Evolutionary conservation across 2,888 invertebrate species (phyloP).

Genomic region (Pyrgus malvae): DNA sequence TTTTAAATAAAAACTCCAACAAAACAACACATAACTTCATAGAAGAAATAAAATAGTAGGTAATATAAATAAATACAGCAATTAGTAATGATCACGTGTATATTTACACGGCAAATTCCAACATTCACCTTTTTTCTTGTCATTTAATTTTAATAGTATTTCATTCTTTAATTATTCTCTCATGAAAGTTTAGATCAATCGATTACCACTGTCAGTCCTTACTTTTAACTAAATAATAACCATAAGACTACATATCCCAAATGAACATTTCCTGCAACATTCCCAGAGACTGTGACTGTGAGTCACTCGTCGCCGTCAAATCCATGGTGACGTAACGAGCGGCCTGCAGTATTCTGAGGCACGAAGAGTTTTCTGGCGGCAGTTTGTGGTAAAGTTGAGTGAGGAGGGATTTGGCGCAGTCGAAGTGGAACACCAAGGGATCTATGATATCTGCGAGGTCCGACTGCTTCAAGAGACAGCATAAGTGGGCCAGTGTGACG

Average conservation of each 20-base stretch:
- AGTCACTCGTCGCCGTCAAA: conserved; percentile 52
- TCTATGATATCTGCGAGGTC: conserved; percentile 82
- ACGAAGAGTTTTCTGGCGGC: conserved; percentile 69
- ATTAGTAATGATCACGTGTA: too few relatives aligned
- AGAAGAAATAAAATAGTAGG: too few relatives aligned
- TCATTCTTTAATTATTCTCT: too few relatives aligned
- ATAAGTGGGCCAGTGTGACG: conserved; percentile 87
- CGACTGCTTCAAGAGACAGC: conserved; percentile 78
- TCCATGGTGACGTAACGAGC: conserved; percentile 75
- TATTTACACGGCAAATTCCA: too few relatives aligned
- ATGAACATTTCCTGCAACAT: conserved; percentile 76
- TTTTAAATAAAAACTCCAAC: too few relatives aligned
- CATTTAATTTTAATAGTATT: too few relatives aligned
- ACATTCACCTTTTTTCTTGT: too few relatives aligned
- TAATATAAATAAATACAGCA: too few relatives aligned
- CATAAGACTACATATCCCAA: conserved; percentile 61
- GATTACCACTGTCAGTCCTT: too few relatives aligned
- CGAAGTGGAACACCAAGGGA: conserved; percentile 71
- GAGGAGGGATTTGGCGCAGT: conserved; percentile 62
- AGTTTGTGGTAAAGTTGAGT: conserved; percentile 64
- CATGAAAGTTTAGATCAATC: too few relatives aligned
- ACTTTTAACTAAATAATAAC: too few relatives aligned
- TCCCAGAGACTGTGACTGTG: conserved; percentile 59
- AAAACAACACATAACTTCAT: too few relatives aligned
- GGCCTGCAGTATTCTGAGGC: conserved; percentile 66